phyloP scores from a whole-genome alignment of 1,140 invertebrate genomes.

The Dryas iulia region DNA sequence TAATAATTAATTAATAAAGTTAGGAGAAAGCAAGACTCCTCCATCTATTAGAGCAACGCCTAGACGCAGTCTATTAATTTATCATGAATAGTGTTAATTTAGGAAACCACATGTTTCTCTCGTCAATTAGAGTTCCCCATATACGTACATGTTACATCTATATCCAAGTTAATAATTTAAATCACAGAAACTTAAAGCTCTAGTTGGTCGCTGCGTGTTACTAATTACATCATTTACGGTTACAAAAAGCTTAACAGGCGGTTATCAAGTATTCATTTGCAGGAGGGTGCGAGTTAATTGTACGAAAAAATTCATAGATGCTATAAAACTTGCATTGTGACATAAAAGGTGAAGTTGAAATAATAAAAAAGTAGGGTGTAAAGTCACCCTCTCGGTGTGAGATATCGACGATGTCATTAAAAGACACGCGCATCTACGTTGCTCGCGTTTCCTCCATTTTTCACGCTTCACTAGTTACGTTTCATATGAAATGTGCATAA shows the following conservation, averaged over 20 bases:
- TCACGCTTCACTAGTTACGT: conserved; percentile 58
- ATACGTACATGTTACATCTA: conserved; percentile 1
- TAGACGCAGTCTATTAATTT: conserved; percentile 8
- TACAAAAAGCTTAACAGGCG: conserved; percentile 56
- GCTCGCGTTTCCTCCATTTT: conserved; percentile 51
- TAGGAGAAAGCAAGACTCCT: not conserved
- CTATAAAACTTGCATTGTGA: conserved; percentile 71
- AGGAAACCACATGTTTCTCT: conserved; percentile 16
- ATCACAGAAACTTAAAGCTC: conserved; percentile 21
- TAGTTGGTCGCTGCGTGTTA: conserved; percentile 33
- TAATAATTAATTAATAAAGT: not conserved
- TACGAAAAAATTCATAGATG: conserved; percentile 68
- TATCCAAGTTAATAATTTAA: conserved; percentile 22
- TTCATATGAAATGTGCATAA: conserved; percentile 49
- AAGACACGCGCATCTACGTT: conserved; percentile 48
- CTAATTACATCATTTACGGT: conserved; percentile 60
- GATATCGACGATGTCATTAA: conserved; percentile 64
- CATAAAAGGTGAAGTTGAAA: conserved; percentile 70
- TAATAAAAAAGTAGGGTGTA: conserved; percentile 61
- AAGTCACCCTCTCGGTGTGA: conserved; percentile 41
- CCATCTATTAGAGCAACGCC: not conserved
- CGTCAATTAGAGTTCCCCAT: conserved; percentile 12
- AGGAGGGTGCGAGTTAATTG: conserved; percentile 63
- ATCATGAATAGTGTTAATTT: conserved; percentile 29
- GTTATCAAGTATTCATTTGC: conserved; percentile 47